Evolutionary conservation across 2,113 vertebrate genomes (phyloP), one percentile per base, ranked within the genome.

Genomic region (Lota lota): DNA sequence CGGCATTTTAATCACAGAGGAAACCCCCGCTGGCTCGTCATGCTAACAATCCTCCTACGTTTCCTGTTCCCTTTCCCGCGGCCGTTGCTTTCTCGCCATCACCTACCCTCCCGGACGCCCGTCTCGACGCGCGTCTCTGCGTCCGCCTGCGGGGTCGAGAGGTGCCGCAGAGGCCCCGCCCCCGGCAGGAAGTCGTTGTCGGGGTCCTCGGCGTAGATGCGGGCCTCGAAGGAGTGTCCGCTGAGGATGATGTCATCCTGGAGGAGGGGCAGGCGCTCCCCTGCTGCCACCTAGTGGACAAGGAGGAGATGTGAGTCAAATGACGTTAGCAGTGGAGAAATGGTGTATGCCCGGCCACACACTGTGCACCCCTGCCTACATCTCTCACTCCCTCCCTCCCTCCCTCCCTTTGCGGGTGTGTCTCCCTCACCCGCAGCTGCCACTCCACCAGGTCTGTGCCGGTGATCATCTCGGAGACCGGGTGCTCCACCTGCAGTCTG

Each of bases 391-490:
- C 17, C 58, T 20, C 0, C 53, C 21, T 12, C 8, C 7, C 28
- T 33, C 28, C 28, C 24, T n/a, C 21, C n/a, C 18, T 7, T 3
- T 57, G 56, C 19, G 18, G 4, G 56, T n/a, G 56, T 5, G 17
- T 20, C 11, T 5, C 22, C 54, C 90, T 91, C 80, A 99, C 97
- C 92, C 95, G 88, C 50, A 99, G 94, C 78, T 99, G 97, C 97
- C 97, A 99, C 77, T 99, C 97, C 86, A 99, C 97, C 91, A 99
- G 85, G 86, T 99, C 97, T 2, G 95, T 98, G 3, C 95, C 96
- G 5, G 97, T 99, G 91, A 99, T 90, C 97, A 99, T 98, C 88
- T 99, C 97, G 0, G 96, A 95, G 54, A 99, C 94, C 0, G 97
- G 97, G 67, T 99, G 97, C 67, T 99, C 97, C 69, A 99, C 97